These are phyloP conservation scores for Cremastinae sp. DNA, from an alignment of 2,888 invertebrate genomes.

Conservation along the genomic window DNA sequence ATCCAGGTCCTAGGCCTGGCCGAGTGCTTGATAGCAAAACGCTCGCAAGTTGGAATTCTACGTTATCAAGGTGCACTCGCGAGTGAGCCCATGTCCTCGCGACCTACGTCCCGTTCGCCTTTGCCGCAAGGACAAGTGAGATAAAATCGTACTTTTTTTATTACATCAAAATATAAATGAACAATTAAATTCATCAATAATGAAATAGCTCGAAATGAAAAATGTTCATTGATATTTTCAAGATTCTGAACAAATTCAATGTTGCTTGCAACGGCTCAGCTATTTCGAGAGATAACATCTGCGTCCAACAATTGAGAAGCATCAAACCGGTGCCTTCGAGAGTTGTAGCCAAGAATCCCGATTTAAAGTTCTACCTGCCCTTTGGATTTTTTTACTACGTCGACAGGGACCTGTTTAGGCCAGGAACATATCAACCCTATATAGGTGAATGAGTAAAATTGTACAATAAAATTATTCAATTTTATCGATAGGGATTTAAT, in stretches of 20 bases:
- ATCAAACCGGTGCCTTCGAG: constrained; percentile 86
- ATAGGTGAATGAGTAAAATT: constrained; percentile 84
- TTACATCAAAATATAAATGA: no score
- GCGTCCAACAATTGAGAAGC: constrained; percentile 89
- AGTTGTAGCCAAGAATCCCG: constrained; percentile 87
- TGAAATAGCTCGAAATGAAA: no score
- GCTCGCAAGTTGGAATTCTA: constrained; percentile 81
- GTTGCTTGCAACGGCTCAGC: constrained; percentile 86
- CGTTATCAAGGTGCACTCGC: constrained; percentile 77
- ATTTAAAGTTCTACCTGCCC: constrained; percentile 90
- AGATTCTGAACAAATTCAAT: constrained; percentile 91
- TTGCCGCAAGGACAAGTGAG: background rate
- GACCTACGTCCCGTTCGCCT: background rate
- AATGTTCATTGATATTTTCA: constrained; percentile 49
- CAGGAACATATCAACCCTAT: constrained; percentile 86
- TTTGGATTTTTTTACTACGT: constrained; percentile 90
- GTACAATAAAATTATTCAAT: no score
- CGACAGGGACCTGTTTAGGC: constrained; percentile 87
- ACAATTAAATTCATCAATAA: no score
- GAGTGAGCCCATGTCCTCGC: constrained; percentile 31
- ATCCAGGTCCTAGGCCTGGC: constrained; percentile 81
- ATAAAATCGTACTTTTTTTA: background rate
- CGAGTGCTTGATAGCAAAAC: constrained; percentile 80
- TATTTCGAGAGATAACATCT: constrained; percentile 85
- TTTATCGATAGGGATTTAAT: no score